Base-by-base conservation (phyloP, 2,113 vertebrate genomes). In the Rutilus rutilus region DNA sequence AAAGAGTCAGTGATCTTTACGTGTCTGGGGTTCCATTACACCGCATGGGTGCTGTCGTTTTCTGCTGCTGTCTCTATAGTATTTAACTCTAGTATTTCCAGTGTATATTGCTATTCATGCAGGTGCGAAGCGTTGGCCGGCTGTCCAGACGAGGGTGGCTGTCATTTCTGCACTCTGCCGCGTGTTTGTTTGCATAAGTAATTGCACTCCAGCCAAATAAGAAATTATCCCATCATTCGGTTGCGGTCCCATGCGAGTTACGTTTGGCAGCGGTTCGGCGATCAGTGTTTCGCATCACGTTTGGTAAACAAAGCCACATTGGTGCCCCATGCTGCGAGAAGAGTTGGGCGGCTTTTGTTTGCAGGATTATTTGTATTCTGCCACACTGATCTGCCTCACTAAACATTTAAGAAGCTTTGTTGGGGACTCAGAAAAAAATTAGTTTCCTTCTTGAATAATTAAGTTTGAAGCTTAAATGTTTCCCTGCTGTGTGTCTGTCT, bases 301-400 rank as follows among this genome's bases (percentile, higher is more conserved):
- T 86, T 54, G 5, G 77, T 83, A 90, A 89, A 90, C 89, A 90
- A 85, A 89, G 65, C 27, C 25, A 62, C 52, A 82, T 78, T 78
- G 83, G 54, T 14, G 25, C 73, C 71, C 57, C 85, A 69, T 76
- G 85, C 84, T 71, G 76, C 57, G 76, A 74, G n/a, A 59, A 47
- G 74, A 78, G 30, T 67, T 42, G 5, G 15, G 17, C 30, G 54
- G 84, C 80, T 83, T 90, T 89, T 89, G 87, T 88, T 74, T 88
- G 84, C 45, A 25, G 82, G 86, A 90, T 92, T 87, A 89, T 87
- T 88, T 82, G 83, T 79, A 75, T 87, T 86, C 85, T 89, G 21
- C 21, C 60, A 62, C 77, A 71, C 78, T 82, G 86, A 88, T 83
- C 86, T 75, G 78, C 30, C 30, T 73, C 71, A 84, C 75, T 82